A percentile compares a stretch with the other conserved stretches of the same genome.
These are phyloP conservation scores for Poeciliopsis occidentalis DNA, from an alignment of 2,113 vertebrate species.

Conservation along the genomic window DNA sequence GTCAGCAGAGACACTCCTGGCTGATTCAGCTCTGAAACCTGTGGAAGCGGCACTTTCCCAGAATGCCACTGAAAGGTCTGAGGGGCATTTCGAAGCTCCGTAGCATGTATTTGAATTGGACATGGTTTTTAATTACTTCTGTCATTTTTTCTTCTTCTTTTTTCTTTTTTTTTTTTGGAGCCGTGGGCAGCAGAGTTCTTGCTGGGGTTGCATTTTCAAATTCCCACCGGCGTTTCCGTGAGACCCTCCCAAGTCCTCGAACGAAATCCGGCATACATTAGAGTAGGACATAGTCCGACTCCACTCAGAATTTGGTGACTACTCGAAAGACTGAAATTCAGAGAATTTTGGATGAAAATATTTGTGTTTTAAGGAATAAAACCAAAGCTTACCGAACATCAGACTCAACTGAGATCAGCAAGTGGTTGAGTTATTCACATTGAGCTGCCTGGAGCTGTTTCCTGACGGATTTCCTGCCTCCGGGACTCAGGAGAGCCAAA, in stretches of 20 bases:
- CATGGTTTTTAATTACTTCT: constrained; percentile 81
- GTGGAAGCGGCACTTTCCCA: constrained; percentile 67
- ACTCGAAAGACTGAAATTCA: not conserved
- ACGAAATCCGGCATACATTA: constrained; percentile 40
- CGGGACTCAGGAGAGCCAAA: constrained; percentile 12
- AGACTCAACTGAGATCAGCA: constrained; percentile 17
- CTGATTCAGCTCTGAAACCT: constrained; percentile 54
- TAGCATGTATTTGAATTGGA: constrained; percentile 75
- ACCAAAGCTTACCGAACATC: not conserved
- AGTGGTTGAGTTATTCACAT: constrained; percentile 1
- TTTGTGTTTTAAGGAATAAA: constrained; percentile 9
- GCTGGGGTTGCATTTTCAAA: constrained; percentile 72
- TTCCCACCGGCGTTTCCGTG: constrained; percentile 44
- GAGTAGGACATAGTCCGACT: not conserved
- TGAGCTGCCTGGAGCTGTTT: constrained; percentile 19
- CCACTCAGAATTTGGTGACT: not conserved
- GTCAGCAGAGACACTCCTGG: constrained; percentile 20
- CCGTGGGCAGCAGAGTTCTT: constrained; percentile 65
- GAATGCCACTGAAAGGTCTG: constrained; percentile 34
- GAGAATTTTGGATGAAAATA: not conserved
- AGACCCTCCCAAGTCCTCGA: constrained; percentile 35
- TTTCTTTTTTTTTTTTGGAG: constrained; percentile 51
- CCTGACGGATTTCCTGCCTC: constrained; percentile 9
- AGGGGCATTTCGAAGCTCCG: constrained; percentile 53
- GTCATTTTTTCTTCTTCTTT: constrained; percentile 42